Conservation (phyloP, 2,797 vertebrate species). For the Mastacembelus armatus region DNA sequence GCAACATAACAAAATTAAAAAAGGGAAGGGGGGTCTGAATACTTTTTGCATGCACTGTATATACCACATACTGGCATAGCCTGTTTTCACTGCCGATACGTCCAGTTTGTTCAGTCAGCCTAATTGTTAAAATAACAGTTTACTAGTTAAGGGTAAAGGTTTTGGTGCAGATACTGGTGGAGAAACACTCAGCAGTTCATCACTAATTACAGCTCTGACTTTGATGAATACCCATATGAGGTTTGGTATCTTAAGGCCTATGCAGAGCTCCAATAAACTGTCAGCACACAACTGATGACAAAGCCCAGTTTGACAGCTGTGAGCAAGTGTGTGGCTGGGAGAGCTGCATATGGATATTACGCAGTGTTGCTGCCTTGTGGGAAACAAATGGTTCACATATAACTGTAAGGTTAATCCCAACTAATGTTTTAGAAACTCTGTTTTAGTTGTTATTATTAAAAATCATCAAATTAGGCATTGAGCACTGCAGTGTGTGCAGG, state of each 20-base stretch:
- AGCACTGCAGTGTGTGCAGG: not conserved
- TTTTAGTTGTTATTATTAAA: not conserved
- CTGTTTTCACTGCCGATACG: not conserved
- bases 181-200: constrained; percentile 36
- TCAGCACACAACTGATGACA: constrained; percentile 45
- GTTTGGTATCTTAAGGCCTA: constrained; percentile 55
- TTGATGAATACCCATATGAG: constrained; percentile 58
- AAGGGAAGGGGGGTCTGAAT: too few species aligned
- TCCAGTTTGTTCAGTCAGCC: not conserved
- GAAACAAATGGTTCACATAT: not conserved
- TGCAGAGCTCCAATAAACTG: constrained; percentile 62
- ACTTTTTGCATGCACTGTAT: too few species aligned
- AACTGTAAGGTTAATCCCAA: too few species aligned
- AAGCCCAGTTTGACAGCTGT: constrained; percentile 63
- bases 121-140: too few species aligned
- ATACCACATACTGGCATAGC: not conserved
- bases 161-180: constrained; percentile 14
- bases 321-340: constrained; percentile 28
- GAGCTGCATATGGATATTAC: constrained; percentile 10
- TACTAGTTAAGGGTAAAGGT: constrained; percentile 18
- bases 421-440: too few species aligned
- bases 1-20: too few species aligned
- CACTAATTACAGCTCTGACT: constrained; percentile 43
- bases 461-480: not conserved
- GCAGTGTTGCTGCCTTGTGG: not conserved